Base-by-base conservation (phyloP, 2,797 vertebrate species). In the Lemur catta region DNA sequence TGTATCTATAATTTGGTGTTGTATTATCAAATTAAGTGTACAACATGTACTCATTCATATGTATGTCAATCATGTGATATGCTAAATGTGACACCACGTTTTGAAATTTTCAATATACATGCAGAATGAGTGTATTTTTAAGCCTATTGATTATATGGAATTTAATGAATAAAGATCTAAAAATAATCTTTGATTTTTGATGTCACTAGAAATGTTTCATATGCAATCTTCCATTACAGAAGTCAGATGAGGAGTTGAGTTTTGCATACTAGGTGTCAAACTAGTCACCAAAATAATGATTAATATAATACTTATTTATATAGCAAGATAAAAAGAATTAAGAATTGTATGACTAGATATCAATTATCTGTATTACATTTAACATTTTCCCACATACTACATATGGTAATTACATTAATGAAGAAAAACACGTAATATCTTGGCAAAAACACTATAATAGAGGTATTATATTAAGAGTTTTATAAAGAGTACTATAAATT, bases 291-390 rank as follows among this genome's bases (percentile, higher is more conserved):
- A 93, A 94, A 74, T 78, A 14, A 85, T 78, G 65, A 67, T 81
- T 46, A 81, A 59, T 10, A 57, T n/a, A 71, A 28, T 74, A 28
- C 10, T 79, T 86, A 78, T 41, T 50, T 82, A 59, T 71, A 88
- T 11, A 50, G 20, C 35, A 87, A 82, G 67, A 87, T 69, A 38
- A 93, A 87, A 96, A 50, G 18, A 95, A 14, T 93, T 93, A 71
- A 81, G 20, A 71, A 41, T 78, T 35, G 17, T 79, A 81, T 72
- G 20, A 24, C 24, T 93, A 84, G 26, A 14, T 78, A 63, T 57
- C 57, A 57, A 57, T 57, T 57, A 57, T 59, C 24, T 86, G 38
- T 48, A 63, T 71, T 71, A 41, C 52, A 59, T 63, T 93, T 88
- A 46, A 91, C 93, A 38, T 43, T 50, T 78, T 65, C 0, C 28